phyloP scores from a whole-genome alignment of 2,888 invertebrate species.

The Drosophila kanekoi region DNA sequence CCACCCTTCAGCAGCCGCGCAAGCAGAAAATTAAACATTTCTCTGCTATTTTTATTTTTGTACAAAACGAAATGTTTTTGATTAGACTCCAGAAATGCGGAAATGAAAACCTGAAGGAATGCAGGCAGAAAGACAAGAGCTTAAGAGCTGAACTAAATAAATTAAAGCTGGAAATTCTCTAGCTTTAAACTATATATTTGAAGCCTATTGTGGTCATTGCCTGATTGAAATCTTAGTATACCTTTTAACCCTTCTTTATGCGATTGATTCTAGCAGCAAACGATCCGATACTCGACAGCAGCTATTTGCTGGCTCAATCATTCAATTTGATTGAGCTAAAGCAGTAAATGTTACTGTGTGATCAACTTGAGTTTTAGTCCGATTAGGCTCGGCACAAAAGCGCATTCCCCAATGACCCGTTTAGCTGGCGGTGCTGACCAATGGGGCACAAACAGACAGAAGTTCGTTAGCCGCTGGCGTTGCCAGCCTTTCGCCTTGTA shows the following conservation, averaged over 20 bases:
- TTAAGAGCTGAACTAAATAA: background rate
- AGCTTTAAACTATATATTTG: background rate
- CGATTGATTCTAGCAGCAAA: background rate
- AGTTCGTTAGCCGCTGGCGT: conserved; percentile 41
- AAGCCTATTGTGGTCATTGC: no score
- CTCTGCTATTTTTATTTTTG: conserved; percentile 4
- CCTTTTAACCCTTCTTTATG: no score
- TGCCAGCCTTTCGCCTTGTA: conserved; percentile 47
- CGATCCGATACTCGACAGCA: background rate
- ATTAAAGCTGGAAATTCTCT: background rate
- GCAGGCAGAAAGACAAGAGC: background rate
- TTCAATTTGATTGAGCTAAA: conserved; percentile 6
- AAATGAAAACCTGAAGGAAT: conserved; percentile 33
- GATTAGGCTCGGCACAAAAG: conserved; percentile 37
- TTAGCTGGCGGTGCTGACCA: conserved; percentile 19
- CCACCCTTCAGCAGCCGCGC: conserved; percentile 32
- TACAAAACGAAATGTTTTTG: conserved; percentile 4
- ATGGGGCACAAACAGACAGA: conserved; percentile 21
- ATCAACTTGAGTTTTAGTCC: conserved; percentile 17
- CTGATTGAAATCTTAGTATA: no score
- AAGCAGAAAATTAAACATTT: conserved; percentile 58
- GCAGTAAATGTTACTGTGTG: background rate
- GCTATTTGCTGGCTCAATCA: background rate
- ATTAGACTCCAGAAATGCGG: conserved; percentile 13
- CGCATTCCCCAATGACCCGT: conserved; percentile 39